Conservation (phyloP, 1,140 invertebrate species). For the Hyposmocoma kahamanoa region DNA sequence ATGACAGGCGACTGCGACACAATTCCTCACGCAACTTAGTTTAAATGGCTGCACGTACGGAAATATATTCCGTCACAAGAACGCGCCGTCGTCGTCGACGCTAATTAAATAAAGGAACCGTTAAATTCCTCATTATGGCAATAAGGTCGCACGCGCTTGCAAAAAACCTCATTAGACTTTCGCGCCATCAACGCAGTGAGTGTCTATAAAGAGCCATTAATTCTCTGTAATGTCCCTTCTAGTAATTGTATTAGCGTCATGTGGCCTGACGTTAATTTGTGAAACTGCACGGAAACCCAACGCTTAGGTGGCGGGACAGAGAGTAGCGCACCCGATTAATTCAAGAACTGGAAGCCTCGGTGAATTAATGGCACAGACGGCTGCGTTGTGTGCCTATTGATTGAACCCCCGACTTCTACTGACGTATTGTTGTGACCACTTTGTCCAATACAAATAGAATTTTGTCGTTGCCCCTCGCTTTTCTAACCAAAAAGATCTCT, state of each 20-base stretch:
- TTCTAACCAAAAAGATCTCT: no score
- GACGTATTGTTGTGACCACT: neutral
- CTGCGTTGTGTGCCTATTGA: conserved; percentile 46
- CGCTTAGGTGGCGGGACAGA: conserved; percentile 38
- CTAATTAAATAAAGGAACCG: conserved; percentile 2
- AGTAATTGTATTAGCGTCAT: conserved; percentile 44
- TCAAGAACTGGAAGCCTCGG: conserved; percentile 50
- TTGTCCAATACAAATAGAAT: neutral
- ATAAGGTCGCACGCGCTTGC: conserved; percentile 1
- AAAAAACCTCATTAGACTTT: neutral
- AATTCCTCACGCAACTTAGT: no score
- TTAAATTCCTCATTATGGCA: neutral
- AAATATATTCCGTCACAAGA: neutral
- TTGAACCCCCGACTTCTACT: conserved; percentile 16
- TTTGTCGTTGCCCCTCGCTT: no score
- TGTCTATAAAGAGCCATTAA: neutral
- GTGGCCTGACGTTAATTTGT: conserved; percentile 55
- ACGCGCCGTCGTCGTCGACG: neutral
- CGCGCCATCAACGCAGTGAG: neutral
- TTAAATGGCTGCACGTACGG: neutral
- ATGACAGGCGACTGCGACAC: no score
- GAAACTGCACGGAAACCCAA: conserved; percentile 55
- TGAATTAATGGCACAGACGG: conserved; percentile 47
- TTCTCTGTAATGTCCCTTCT: conserved; percentile 10
- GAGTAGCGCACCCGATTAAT: conserved; percentile 51